Evolutionary conservation across 2,797 vertebrate genomes (phyloP).

Genomic region (Macrochelys suwanniensis): DNA sequence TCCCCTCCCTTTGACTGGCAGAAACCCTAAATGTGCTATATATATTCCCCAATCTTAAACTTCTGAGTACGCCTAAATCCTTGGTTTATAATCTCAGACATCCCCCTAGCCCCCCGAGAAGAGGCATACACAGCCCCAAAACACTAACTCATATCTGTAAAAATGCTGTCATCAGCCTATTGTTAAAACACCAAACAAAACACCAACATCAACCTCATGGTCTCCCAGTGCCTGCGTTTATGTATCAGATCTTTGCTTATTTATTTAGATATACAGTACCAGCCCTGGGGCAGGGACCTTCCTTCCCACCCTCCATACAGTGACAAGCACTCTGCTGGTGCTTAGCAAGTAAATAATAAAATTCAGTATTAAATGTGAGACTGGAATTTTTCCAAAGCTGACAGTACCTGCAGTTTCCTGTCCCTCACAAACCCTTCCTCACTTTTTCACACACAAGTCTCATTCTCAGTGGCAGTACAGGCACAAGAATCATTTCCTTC

Average conservation of each 20-base stretch:
- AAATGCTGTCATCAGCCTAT: not conserved
- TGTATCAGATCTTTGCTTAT: not conserved
- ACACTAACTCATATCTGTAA: not conserved
- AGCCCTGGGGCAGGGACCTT: too few relatives aligned
- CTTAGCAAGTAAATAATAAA: conserved; percentile 6
- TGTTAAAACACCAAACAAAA: not conserved
- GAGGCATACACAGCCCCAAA: not conserved
- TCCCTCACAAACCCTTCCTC: conserved; percentile 34
- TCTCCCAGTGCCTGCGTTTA: rapidly evolving
- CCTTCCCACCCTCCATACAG: too few relatives aligned
- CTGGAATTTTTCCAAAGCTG: conserved; percentile 28
- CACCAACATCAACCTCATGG: not conserved
- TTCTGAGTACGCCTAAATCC: not conserved
- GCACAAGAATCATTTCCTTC: not conserved
- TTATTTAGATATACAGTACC: not conserved
- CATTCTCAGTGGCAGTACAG: not conserved
- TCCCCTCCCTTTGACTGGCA: not conserved
- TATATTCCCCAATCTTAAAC: not conserved
- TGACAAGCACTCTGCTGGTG: too few relatives aligned
- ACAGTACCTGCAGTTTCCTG: conserved; percentile 1
- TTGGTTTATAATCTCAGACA: too few relatives aligned
- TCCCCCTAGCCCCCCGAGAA: not conserved
- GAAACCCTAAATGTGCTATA: not conserved
- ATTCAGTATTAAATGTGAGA: not conserved
- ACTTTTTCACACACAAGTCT: conserved; percentile 24